Base-by-base conservation (phyloP, 2,888 invertebrate species). In the Onthophagus sagittarius region DNA sequence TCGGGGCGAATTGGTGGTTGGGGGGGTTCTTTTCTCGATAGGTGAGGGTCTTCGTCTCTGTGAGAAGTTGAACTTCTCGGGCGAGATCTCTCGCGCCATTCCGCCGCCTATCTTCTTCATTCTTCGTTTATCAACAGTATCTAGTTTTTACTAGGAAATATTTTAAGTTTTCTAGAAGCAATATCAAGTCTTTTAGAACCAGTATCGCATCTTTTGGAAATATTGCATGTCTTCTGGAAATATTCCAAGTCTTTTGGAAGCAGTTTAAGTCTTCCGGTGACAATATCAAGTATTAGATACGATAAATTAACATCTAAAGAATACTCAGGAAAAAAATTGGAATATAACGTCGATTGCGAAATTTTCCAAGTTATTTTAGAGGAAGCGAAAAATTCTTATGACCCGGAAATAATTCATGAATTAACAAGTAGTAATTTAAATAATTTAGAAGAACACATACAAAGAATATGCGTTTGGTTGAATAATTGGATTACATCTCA, bases 271-370 rank as follows among this genome's bases (percentile, higher is more conserved):
- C n/a, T n/a, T n/a, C n/a, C n/a, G n/a, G n/a, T n/a, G n/a, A n/a
- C n/a, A n/a, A n/a, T n/a, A n/a, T n/a, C n/a, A n/a, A n/a, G n/a
- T n/a, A n/a, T n/a, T n/a, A n/a, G n/a, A n/a, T n/a, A n/a, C n/a
- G n/a, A n/a, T n/a, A n/a, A n/a, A n/a, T n/a, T n/a, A n/a, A n/a
- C n/a, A n/a, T n/a, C n/a, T n/a, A n/a, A n/a, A n/a, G n/a, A n/a
- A n/a, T n/a, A n/a, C n/a, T 88, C 89, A 69, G 94, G 94, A 0
- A 95, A 94, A 82, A 99, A 99, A 85, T 83, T 99, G 2, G 91
- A 94, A 81, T 95, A 97, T 79, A 99, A 99, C 84, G 87, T 99
- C 32, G 94, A 98, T 81, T 98, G 98, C 86, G 99, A 99, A 88
- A 99, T 99, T 83, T 99, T 99, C 85, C 96, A 96, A 85, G 93